A percentile compares a stretch with the other conserved stretches of the same genome.
These are phyloP conservation scores for Adineta ricciae DNA, from an alignment of 2,888 invertebrate genomes.

Conservation along the genomic window DNA sequence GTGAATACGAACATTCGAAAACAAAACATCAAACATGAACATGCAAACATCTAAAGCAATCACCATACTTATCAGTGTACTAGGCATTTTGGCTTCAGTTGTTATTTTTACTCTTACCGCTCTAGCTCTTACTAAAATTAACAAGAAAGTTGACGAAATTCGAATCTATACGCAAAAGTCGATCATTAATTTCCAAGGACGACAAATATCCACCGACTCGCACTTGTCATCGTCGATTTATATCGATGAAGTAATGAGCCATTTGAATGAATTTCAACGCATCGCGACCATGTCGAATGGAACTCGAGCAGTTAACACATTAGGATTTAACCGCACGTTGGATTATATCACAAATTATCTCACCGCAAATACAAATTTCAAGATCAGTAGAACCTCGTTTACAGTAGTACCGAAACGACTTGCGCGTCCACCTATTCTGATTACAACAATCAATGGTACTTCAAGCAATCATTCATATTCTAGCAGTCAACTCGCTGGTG, in stretches of 20 bases:
- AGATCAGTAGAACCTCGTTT: not conserved
- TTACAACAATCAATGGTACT: not conserved
- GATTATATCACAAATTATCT: not conserved
- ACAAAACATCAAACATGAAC: too few species aligned
- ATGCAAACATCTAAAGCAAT: not conserved
- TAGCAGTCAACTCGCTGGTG: not conserved
- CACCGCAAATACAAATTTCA: not conserved
- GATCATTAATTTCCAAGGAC: not conserved
- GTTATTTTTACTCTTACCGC: not conserved
- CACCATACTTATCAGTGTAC: not conserved
- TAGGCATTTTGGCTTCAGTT: not conserved
- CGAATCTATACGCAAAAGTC: not conserved
- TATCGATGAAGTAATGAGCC: not conserved
- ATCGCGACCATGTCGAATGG: not conserved
- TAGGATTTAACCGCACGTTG: not conserved
- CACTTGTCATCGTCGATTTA: not conserved
- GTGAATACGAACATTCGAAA: too few species aligned
- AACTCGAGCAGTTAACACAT: not conserved
- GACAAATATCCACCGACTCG: not conserved
- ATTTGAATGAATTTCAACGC: not conserved
- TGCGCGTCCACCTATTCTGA: not conserved
- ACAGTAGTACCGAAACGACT: not conserved
- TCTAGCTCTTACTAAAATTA: not conserved
- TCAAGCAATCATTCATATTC: not conserved
- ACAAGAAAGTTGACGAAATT: not conserved